Evolutionary conservation across 1,140 invertebrate species (phyloP).

Genomic region (Brachionus angularis): DNA sequence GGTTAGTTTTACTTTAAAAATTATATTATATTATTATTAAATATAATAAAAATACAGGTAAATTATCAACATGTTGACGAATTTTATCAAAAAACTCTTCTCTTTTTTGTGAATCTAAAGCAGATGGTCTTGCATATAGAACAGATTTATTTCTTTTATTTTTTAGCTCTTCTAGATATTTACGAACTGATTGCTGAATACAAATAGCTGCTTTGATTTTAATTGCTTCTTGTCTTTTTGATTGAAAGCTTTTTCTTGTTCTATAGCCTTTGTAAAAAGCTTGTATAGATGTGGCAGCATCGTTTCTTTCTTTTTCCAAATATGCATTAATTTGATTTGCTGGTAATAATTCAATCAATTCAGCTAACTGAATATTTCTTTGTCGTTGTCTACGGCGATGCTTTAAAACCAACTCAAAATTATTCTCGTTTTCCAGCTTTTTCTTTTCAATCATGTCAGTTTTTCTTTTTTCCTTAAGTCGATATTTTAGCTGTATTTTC

Average conservation of each 20-base stretch:
- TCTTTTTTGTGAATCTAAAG: background rate
- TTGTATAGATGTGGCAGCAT: slow-evolving; percentile 21
- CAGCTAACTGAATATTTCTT: background rate
- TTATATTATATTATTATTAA: too few species aligned
- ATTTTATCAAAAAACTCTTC: slow-evolving; percentile 27
- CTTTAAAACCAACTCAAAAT: slow-evolving; percentile 1
- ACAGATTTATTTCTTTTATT: slow-evolving; percentile 13
- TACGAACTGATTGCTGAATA: slow-evolving; percentile 16
- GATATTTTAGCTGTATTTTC: background rate
- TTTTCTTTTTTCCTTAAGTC: background rate
- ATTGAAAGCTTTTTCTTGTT: background rate
- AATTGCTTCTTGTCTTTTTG: background rate
- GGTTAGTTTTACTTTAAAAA: too few species aligned
- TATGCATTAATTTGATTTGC: slow-evolving; percentile 16
- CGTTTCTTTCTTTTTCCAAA: slow-evolving; percentile 7
- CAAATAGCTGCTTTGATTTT: slow-evolving; percentile 1
- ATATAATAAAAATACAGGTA: too few species aligned
- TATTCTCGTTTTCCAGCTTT: slow-evolving; percentile 4
- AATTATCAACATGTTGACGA: slow-evolving; percentile 23
- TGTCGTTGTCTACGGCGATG: slow-evolving; percentile 35
- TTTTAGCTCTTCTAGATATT: slow-evolving; percentile 7
- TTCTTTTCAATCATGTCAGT: background rate
- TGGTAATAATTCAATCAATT: slow-evolving; percentile 27
- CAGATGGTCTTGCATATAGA: slow-evolving; percentile 17
- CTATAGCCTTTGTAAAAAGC: background rate